Evolutionary conservation across 2,797 vertebrate genomes (phyloP).

Genomic region (Epinephelus malabaricus): DNA sequence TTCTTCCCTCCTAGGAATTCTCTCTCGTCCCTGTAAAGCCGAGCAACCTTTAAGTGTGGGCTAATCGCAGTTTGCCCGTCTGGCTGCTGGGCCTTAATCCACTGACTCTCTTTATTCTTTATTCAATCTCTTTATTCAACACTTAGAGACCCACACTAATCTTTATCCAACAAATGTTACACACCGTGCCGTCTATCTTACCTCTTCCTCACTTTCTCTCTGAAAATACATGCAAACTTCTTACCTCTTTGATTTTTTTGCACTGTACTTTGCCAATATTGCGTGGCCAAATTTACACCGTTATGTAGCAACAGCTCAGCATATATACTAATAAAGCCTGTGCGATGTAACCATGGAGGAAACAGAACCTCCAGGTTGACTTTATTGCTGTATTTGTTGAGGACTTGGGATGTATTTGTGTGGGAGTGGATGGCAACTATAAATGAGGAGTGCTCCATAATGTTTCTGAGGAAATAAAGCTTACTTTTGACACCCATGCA

Average conservation of each 20-base stretch:
- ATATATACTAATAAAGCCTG: conserved; percentile 27
- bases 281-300: background rate
- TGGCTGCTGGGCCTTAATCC: conserved; percentile 72
- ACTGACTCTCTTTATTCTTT: conserved; percentile 75
- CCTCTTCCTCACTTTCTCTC: conserved; percentile 23
- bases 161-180: conserved; percentile 66
- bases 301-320: conserved; percentile 18
- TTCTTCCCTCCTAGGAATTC: conserved; percentile 46
- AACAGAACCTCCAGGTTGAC: conserved; percentile 5
- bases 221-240: conserved; percentile 34
- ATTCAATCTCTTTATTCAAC: conserved; percentile 72
- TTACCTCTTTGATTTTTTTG: conserved; percentile 27
- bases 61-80: conserved; percentile 72
- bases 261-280: conserved; percentile 37
- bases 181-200: conserved; percentile 26
- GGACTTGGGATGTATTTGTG: background rate
- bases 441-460: conserved; percentile 18
- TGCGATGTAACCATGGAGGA: background rate
- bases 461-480: background rate
- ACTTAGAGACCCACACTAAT: conserved; percentile 57
- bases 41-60: conserved; percentile 71
- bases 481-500: background rate
- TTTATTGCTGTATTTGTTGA: conserved; percentile 38
- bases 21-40: conserved; percentile 61
- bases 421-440: conserved; percentile 19